Evolutionary conservation across 2,797 vertebrate species (phyloP).

Genomic region (Moxostoma hubbsi): DNA sequence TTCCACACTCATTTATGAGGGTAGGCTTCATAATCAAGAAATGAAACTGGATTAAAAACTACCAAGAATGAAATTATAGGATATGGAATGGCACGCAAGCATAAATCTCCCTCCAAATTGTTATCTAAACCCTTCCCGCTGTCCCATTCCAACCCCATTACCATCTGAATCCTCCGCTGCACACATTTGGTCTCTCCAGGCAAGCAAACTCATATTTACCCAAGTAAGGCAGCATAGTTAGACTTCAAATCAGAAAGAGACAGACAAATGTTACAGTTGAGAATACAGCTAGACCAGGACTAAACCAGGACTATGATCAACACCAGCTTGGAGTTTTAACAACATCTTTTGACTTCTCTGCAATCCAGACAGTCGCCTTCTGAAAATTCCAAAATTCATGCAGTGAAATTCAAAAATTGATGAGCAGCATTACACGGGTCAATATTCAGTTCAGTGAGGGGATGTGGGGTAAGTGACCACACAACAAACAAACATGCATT

Average conservation of each 20-base stretch:
- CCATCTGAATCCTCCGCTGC: not conserved
- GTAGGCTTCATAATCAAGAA: constrained; percentile 48
- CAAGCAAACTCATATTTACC: not conserved
- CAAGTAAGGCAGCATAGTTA: too few relatives aligned
- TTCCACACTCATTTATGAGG: constrained; percentile 60
- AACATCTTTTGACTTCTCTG: too few relatives aligned
- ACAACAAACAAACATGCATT: constrained; percentile 46
- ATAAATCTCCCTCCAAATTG: constrained; percentile 24
- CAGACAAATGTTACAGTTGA: too few relatives aligned
- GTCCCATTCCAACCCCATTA: constrained; percentile 7
- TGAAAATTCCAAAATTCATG: constrained; percentile 9
- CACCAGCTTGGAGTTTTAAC: too few relatives aligned
- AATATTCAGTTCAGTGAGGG: constrained; percentile 33
- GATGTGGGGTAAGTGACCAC: constrained; percentile 30
- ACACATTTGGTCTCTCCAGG: not conserved
- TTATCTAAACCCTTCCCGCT: constrained; percentile 14
- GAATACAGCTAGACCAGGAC: too few relatives aligned
- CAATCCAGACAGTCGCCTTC: not conserved
- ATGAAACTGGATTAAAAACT: constrained; percentile 53
- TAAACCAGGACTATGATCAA: too few relatives aligned
- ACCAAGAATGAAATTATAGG: constrained; percentile 56
- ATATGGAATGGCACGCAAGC: constrained; percentile 40
- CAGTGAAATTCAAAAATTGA: constrained; percentile 22
- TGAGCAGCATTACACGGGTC: constrained; percentile 22
- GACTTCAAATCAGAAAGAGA: not conserved